Evolutionary conservation across 35 echinoderm and acorn worm genomes (phyloP).

Genomic region (Stichopus chloronotus): DNA sequence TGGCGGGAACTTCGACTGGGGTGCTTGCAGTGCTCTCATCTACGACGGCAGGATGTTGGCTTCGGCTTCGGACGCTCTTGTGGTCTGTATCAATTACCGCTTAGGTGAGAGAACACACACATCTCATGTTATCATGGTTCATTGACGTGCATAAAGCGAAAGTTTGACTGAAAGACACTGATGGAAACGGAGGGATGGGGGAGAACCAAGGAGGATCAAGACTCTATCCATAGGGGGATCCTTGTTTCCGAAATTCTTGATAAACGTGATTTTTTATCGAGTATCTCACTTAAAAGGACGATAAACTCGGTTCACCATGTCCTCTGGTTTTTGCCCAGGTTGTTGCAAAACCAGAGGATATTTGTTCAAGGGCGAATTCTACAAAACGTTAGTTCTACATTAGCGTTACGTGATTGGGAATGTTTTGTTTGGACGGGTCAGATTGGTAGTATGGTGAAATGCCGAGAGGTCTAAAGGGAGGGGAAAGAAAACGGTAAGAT

Average conservation of each 20-base stretch:
- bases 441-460: no score
- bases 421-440: no score
- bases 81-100: conserved; percentile 49
- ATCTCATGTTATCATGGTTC: neutral
- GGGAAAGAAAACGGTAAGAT: no score
- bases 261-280: neutral
- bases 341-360: no score
- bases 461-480: no score
- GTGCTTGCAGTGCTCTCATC: conserved; percentile 11
- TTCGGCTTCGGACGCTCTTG: neutral
- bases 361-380: no score
- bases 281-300: no score
- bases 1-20: conserved; percentile 54
- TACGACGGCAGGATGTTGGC: conserved; percentile 47
- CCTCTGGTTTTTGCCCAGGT: no score
- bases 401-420: no score
- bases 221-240: neutral
- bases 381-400: no score
- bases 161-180: neutral
- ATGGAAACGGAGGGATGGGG: neutral
- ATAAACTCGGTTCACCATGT: no score
- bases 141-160: neutral
- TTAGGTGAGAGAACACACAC: conserved; percentile 30
- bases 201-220: neutral
- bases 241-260: neutral